Base-by-base conservation (phyloP, 2,797 vertebrate species). In the Capromys pilorides region DNA sequence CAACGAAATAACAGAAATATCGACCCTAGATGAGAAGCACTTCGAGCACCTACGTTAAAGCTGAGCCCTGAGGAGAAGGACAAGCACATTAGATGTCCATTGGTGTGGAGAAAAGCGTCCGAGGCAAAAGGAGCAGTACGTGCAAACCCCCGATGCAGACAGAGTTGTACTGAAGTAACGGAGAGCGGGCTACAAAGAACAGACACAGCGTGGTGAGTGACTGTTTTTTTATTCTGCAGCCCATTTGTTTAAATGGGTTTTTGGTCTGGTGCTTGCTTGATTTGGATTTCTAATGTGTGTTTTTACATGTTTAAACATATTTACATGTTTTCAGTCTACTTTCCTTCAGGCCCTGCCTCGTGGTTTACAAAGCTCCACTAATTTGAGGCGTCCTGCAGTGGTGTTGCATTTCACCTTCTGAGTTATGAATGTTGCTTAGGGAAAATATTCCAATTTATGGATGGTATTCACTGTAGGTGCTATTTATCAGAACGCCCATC, bases 221-320 rank as follows among this genome's bases (percentile, higher is more conserved):
- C 2, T 77, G 6, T n/a, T n/a, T 5, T 51, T 33, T 33, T 33
- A n/a, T 62, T 61, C 66, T 21, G 54, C 39, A 84, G 13, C 51
- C 81, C 77, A 11, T 26, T 41, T 85, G 21, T 94, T 93, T 88
- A 94, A 90, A 86, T 94, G 86, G 39, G 67, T 83, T 90, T 94
- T 96, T 94, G 69, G 41, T 94, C 54, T 80, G 39, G 19, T 91
- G 62, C 91, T 75, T 6, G 0, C 87, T 95, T 78, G 64, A 83
- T 86, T 79, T 92, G 85, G n/a, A 69, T 87, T 96, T 95, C 92
- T 80, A 89, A 62, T 88, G 73, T 39, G 19, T 85, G 89, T 85
- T 95, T 96, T 94, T 82, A 95, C 54, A 57, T 57, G 18, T 57
- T 57, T 57, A 57, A 57, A 57, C 54, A 57, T 57, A 57, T 57